Base-by-base conservation (phyloP, 2,113 vertebrate genomes). In the Brachionichthys hirsutus region DNA sequence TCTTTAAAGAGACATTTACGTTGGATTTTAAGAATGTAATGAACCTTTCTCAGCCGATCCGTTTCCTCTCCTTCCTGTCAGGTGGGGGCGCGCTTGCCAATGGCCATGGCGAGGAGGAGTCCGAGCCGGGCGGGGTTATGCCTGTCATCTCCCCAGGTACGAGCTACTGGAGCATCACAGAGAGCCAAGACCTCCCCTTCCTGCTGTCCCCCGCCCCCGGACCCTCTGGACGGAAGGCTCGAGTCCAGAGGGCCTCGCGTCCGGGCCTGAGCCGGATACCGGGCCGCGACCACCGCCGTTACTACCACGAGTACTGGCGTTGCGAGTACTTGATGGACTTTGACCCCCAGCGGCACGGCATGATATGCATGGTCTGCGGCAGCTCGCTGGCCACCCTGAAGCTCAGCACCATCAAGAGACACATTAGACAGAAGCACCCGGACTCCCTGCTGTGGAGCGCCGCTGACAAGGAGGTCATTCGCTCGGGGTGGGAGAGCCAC, bases 291-390 rank as follows among this genome's bases (percentile, higher is more conserved):
- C 94, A 95, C 78, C 92, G 95, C 0, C 94, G 95, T 12, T 96
- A 98, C 76, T 98, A 98, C 87, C 95, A 97, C n/a, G 94, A 94
- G 67, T 94, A 95, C 78, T 98, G 95, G 95, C 89, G 95, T 69
- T 92, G 91, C 14, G 95, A 97, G 75, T 95, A 94, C 89, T 87
- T 98, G 78, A 98, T 98, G 95, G 95, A 95, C 74, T 95, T 95
- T 65, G 94, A 97, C 58, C 91, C 93, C 0, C 90, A 89, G 12
- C 88, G 93, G 30, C 94, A 94, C 0, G 93, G 95, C 40, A 95
- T 98, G 94, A 93, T 96, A 72, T 97, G 95, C 85, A 95, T 98
- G 95, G 95, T 98, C 73, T 98, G 95, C 0, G 95, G 95, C 63
- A 95, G 94, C 78, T 94, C 94, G 0, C 76, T 98, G 69, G 94